Conservation (phyloP, 2,113 vertebrate genomes). For the Pollachius pollachius region DNA sequence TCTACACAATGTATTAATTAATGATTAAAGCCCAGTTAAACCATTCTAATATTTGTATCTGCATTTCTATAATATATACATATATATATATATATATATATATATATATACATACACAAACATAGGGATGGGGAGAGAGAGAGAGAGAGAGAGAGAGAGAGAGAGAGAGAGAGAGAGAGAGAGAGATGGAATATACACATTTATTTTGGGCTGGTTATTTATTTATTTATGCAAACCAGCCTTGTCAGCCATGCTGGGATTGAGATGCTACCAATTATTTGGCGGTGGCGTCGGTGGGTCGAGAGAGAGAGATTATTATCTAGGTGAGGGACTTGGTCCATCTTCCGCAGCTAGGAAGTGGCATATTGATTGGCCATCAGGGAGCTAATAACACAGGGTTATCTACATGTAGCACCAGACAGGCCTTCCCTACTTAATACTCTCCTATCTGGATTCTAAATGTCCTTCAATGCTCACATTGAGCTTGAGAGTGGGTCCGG, state of each 20-base stretch:
- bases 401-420: conserved; percentile 79
- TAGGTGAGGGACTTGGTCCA: conserved; percentile 72
- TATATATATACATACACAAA: too few relatives aligned
- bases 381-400: conserved; percentile 81
- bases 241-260: conserved; percentile 71
- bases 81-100: conserved; percentile 25
- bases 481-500: neutral
- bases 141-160: too few relatives aligned
- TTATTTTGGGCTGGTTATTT: conserved; percentile 29
- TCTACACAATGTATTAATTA: neutral
- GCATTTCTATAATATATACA: conserved; percentile 52
- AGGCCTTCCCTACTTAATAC: conserved; percentile 63
- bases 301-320: conserved; percentile 76
- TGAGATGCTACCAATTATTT: conserved; percentile 77
- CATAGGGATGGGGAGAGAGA: too few relatives aligned
- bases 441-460: conserved; percentile 73
- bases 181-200: conserved; percentile 49
- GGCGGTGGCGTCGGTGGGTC: conserved; percentile 43
- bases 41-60: conserved; percentile 7
- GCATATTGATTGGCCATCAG: conserved; percentile 80
- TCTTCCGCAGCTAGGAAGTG: conserved; percentile 70
- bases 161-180: neutral
- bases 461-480: conserved; percentile 46
- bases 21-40: too few relatives aligned
- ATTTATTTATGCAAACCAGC: conserved; percentile 74